phyloP scores from a whole-genome alignment of 2,113 vertebrate species.

The Mormyrus iriodes region DNA sequence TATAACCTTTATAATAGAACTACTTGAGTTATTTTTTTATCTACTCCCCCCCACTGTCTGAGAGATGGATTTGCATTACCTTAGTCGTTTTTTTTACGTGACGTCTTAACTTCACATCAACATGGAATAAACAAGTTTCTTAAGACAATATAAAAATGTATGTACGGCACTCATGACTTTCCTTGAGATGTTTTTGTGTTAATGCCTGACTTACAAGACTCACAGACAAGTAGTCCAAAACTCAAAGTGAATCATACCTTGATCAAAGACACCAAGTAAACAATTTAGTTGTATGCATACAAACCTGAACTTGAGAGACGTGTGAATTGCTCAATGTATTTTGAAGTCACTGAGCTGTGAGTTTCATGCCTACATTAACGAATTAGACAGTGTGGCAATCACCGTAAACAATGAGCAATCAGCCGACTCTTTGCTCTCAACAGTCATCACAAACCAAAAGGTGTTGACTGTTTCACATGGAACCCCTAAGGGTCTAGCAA shows the following conservation, averaged over 20 bases:
- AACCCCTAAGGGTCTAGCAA: neutral
- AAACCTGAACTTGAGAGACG: neutral
- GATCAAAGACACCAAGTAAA: neutral
- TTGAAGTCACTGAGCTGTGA: neutral
- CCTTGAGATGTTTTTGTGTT: neutral
- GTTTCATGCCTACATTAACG: neutral
- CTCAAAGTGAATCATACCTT: slow-evolving; percentile 6
- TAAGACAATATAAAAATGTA: neutral
- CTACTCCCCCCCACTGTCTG: neutral
- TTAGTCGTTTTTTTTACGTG: neutral
- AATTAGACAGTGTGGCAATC: slow-evolving; percentile 15
- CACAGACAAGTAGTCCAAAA: neutral
- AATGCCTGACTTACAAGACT: neutral
- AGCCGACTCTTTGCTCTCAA: neutral
- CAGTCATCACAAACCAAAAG: neutral
- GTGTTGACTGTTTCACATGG: neutral
- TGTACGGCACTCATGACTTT: neutral
- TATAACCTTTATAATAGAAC: neutral
- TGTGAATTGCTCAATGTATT: slow-evolving; percentile 6
- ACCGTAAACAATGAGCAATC: slow-evolving; percentile 18
- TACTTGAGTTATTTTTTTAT: neutral
- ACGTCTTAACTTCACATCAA: neutral
- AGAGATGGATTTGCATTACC: neutral
- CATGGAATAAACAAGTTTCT: neutral
- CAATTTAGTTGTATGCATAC: slow-evolving; percentile 31